A percentile compares a stretch with the other conserved stretches of the same genome.
Conservation (phyloP, 2,797 vertebrate genomes). For the Lateolabrax maculatus region DNA sequence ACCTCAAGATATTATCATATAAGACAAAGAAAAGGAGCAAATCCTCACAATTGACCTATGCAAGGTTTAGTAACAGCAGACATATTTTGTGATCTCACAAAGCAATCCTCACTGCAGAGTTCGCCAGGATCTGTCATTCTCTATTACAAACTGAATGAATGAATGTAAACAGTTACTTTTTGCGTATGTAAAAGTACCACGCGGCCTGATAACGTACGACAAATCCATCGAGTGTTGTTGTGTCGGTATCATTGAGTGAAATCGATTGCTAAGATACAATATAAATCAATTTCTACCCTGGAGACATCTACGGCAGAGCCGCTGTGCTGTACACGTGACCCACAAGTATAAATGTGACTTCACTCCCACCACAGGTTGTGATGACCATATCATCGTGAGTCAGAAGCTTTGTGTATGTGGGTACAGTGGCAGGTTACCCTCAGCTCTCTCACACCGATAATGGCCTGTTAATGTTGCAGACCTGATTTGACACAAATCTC, state of each 20-base stretch:
- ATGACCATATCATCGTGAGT: conserved; percentile 15
- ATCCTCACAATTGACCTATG: too few relatives aligned
- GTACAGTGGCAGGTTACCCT: conserved; percentile 32
- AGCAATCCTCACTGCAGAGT: not conserved
- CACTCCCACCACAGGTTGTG: conserved; percentile 22
- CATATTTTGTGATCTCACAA: not conserved
- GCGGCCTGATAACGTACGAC: not conserved
- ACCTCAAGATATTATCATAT: not conserved
- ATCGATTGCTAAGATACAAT: conserved; percentile 5
- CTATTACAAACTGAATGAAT: not conserved
- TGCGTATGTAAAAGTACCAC: not conserved
- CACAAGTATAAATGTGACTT: not conserved
- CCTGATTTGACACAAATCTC: conserved; percentile 26
- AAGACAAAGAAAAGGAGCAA: not conserved
- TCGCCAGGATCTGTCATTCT: not conserved
- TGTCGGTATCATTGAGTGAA: not conserved
- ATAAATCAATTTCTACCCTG: conserved; percentile 2
- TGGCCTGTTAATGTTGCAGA: conserved; percentile 23
- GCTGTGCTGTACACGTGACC: not conserved
- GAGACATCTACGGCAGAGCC: not conserved
- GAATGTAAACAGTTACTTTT: not conserved
- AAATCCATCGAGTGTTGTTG: not conserved
- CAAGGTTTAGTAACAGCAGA: not conserved
- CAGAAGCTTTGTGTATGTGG: not conserved
- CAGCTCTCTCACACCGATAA: conserved; percentile 21